These are phyloP conservation scores for Hyposoter dolosus DNA, from an alignment of 2,888 invertebrate genomes.

Conservation along the genomic window DNA sequence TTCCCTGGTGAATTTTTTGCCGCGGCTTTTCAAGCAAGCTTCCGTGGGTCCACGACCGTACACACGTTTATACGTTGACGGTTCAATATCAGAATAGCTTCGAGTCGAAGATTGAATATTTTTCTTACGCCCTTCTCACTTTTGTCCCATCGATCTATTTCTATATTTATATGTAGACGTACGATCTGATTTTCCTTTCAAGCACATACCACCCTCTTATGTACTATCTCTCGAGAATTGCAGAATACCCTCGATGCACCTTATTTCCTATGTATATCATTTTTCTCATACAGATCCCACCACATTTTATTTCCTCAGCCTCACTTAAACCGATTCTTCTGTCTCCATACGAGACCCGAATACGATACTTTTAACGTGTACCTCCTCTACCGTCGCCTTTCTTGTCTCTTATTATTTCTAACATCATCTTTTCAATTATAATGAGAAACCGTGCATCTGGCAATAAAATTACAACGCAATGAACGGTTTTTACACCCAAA, in stretches of 20 bases:
- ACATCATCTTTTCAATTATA: too few species aligned
- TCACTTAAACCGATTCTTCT: conserved; percentile 14
- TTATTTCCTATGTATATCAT: conserved; percentile 21
- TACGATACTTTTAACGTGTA: neutral
- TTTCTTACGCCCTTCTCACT: conserved; percentile 15
- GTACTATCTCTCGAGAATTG: conserved; percentile 9
- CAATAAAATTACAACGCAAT: too few species aligned
- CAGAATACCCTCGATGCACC: conserved; percentile 29
- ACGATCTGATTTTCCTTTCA: conserved; percentile 34
- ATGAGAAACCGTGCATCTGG: too few species aligned
- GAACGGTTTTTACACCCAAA: too few species aligned
- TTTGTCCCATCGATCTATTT: neutral
- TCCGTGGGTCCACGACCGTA: conserved; percentile 33
- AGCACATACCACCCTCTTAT: conserved; percentile 18
- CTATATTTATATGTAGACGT: neutral
- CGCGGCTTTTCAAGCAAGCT: conserved; percentile 56
- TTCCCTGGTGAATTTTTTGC: conserved; percentile 63
- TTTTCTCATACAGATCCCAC: conserved; percentile 7
- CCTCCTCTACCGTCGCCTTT: neutral
- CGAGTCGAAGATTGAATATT: neutral
- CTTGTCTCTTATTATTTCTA: neutral
- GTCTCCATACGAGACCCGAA: neutral
- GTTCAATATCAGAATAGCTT: conserved; percentile 8
- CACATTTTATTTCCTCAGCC: conserved; percentile 21
- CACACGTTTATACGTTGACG: neutral